phyloP scores from a whole-genome alignment of 1,140 invertebrate genomes.

The Lordiphosa clarofinis region DNA sequence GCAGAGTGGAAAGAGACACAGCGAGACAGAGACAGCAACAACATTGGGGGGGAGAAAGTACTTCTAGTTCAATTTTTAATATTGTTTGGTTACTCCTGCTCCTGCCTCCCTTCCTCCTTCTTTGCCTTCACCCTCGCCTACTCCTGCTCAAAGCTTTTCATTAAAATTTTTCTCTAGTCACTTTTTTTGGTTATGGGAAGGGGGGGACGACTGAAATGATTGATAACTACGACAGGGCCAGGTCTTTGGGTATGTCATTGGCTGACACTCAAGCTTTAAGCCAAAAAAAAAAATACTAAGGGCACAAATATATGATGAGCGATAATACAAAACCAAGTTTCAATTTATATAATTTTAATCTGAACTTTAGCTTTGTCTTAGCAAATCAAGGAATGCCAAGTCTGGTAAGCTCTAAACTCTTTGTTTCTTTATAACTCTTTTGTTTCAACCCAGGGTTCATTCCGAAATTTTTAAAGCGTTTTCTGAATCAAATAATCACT shows the following conservation, averaged over 20 bases:
- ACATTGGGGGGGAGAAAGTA: slow-evolving; percentile 35
- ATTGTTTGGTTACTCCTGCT: slow-evolving; percentile 51
- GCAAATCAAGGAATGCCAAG: too few relatives aligned
- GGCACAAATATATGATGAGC: neutral
- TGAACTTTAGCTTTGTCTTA: too few relatives aligned
- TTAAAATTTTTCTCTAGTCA: slow-evolving; percentile 66
- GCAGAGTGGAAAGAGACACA: too few relatives aligned
- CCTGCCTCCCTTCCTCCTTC: too few relatives aligned
- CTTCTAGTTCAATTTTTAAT: slow-evolving; percentile 71
- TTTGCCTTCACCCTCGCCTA: neutral
- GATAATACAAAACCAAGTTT: neutral
- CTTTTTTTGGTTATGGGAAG: slow-evolving; percentile 21
- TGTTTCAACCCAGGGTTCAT: too few relatives aligned
- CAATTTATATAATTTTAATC: too few relatives aligned
- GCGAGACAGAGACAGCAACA: neutral
- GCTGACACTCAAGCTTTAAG: neutral
- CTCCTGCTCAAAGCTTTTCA: slow-evolving; percentile 41
- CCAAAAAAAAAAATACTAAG: neutral
- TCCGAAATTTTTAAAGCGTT: too few relatives aligned
- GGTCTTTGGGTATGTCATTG: slow-evolving; percentile 25
- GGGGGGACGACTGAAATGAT: too few relatives aligned
- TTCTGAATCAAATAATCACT: too few relatives aligned
- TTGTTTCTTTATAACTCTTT: too few relatives aligned
- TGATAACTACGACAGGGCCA: slow-evolving; percentile 25
- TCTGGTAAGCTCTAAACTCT: too few relatives aligned